Percentiles rank a stretch among this genome's conserved stretches.
phyloP scores from a whole-genome alignment of 2,113 vertebrate genomes.

The Epinephelus moara region DNA sequence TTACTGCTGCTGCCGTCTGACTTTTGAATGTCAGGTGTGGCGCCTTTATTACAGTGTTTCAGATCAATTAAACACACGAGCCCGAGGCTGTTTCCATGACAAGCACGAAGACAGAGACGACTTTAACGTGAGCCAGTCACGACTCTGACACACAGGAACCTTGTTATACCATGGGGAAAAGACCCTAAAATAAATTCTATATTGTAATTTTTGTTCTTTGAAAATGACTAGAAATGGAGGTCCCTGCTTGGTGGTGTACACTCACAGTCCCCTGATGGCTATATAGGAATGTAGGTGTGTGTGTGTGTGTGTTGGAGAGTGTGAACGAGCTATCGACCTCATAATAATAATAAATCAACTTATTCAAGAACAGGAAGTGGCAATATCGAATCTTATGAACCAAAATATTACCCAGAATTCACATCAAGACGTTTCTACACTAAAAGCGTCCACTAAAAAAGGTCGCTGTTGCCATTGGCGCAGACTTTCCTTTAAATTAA shows the following conservation, averaged over 20 bases:
- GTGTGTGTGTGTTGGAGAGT: too few species aligned
- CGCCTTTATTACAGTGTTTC: slow-evolving; percentile 61
- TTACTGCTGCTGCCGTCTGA: background rate
- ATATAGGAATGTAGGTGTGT: too few species aligned
- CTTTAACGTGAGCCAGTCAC: background rate
- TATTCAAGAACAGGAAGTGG: background rate
- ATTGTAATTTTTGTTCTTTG: too few species aligned
- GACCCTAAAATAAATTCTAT: too few species aligned
- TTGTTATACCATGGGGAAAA: too few species aligned
- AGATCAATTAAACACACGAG: slow-evolving; percentile 57
- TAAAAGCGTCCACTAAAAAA: background rate
- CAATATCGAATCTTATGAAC: background rate
- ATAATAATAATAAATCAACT: too few species aligned
- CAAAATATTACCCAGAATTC: background rate
- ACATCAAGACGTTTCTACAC: background rate
- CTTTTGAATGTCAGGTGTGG: slow-evolving; percentile 54
- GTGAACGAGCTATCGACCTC: too few species aligned
- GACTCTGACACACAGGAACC: background rate
- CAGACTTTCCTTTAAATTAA: too few species aligned
- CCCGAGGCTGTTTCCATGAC: slow-evolving; percentile 67
- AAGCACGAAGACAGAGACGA: slow-evolving; percentile 21
- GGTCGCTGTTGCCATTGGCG: too few species aligned
- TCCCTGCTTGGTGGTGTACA: too few species aligned
- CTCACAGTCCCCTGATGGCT: too few species aligned
- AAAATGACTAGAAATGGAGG: too few species aligned